Percentiles rank a stretch among this genome's conserved stretches.
These are phyloP conservation scores for Drosophila kikkawai DNA, from an alignment of 1,140 invertebrate species.

Conservation along the genomic window DNA sequence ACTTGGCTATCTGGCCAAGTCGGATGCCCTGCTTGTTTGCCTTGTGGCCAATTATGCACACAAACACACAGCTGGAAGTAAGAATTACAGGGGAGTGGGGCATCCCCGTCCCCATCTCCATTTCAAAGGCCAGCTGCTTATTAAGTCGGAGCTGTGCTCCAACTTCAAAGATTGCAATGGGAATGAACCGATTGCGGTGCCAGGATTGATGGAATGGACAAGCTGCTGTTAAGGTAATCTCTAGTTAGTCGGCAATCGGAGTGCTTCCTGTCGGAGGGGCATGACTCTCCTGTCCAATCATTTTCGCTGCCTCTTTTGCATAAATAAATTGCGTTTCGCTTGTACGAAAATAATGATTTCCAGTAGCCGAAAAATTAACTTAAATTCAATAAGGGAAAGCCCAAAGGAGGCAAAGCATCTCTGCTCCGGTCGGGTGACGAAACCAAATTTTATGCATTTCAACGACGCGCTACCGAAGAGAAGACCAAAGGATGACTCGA, in stretches of 20 bases:
- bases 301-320: constrained; percentile 46
- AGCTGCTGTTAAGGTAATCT: constrained; percentile 47
- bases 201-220: constrained; percentile 33
- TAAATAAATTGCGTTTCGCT: constrained; percentile 41
- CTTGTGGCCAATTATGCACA: constrained; percentile 55
- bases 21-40: constrained; percentile 46
- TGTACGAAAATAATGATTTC: constrained; percentile 38
- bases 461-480: constrained; percentile 47
- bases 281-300: constrained; percentile 30
- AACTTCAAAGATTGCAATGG: constrained; percentile 66
- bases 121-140: constrained; percentile 58
- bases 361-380: constrained; percentile 60
- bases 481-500: constrained; percentile 17
- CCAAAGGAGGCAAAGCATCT: constrained; percentile 32
- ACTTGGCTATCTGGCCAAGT: constrained; percentile 29
- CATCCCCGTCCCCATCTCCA: not conserved
- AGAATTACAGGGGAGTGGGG: constrained; percentile 54
- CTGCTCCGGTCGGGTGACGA: constrained; percentile 48
- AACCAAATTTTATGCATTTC: constrained; percentile 66
- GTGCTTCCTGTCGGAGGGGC: constrained; percentile 40
- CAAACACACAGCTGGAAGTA: constrained; percentile 59
- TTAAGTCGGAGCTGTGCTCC: constrained; percentile 59
- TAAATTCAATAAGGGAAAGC: constrained; percentile 55
- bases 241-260: constrained; percentile 34
- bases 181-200: constrained; percentile 36